Base-by-base conservation (phyloP, 1,140 invertebrate genomes). In the Bombus cullumanus region DNA sequence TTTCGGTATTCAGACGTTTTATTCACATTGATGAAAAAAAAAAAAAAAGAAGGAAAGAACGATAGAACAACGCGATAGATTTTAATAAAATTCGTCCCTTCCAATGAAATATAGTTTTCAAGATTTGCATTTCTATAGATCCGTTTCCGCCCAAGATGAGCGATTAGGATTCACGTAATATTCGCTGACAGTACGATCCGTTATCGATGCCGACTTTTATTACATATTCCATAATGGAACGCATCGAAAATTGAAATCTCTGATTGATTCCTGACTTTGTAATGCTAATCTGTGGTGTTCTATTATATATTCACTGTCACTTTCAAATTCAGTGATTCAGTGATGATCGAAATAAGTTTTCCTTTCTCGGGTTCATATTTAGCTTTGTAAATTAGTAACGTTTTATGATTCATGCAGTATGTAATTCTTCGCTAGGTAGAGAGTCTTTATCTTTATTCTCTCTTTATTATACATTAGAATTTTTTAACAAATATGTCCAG, bases 41-140 rank as follows among this genome's bases (percentile, higher is more conserved):
- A 2, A 22, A 2, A 8, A 3, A 22, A 12, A 2, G 3, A 5
- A n/a, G 12, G n/a, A 13, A n/a, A 0, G 13, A n/a, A n/a, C 4
- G n/a, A 31, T 31, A n/a, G 25, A 10, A 62, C 8, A 12, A 31
- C 5, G n/a, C 13, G n/a, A n/a, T 18, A 3, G 13, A 71, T 39
- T 71, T 28, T 39, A 28, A 71, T 71, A 13, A 28, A 71, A 34
- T 34, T 34, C 15, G 18, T 5, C n/a, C 9, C 6, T 41, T n/a
- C 4, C 4, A 28, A 10, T 1, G 28, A 13, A 43, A 18, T 15
- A 15, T 43, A 41, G 41, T 41, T 72, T 43, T 72, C 6, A 25
- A 28, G 39, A 71, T 13, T 41, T n/a, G 0, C 6, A 43, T 0
- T n/a, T 72, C n/a, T 6, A n/a, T n/a, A 2, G 2, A 28, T 12